Evolutionary conservation across 2,113 vertebrate species (phyloP).

Genomic region (Psilopsiagon aymara): DNA sequence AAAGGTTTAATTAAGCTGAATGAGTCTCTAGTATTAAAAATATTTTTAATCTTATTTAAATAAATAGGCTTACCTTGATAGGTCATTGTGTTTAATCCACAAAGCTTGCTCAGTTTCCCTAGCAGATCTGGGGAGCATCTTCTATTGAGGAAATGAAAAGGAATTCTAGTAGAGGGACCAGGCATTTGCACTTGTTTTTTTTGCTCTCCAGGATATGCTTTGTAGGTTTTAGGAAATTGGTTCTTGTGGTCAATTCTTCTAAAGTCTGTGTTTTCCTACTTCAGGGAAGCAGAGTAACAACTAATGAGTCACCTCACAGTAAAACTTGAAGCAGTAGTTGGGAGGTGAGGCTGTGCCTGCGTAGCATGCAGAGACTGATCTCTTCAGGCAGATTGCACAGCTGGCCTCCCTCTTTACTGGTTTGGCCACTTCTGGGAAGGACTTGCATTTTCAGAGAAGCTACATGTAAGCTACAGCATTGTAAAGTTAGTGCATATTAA

Average conservation of each 20-base stretch:
- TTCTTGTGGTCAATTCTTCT: not conserved
- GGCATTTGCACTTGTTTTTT: rapidly evolving
- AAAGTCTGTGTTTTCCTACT: not conserved
- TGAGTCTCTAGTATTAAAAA: not conserved
- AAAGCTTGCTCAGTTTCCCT: not conserved
- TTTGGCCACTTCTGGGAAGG: not conserved
- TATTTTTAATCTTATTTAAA: not conserved
- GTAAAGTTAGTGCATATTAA: not conserved
- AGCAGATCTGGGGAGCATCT: not conserved
- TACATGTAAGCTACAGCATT: not conserved
- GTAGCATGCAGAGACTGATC: not conserved
- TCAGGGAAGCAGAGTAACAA: not conserved
- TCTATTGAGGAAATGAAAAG: not conserved
- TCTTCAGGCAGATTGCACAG: not conserved
- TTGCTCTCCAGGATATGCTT: not conserved
- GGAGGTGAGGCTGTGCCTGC: not conserved
- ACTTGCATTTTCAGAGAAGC: not conserved
- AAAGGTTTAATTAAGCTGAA: not conserved
- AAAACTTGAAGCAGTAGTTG: not conserved
- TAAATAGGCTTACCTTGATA: not conserved
- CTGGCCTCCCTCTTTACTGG: rapidly evolving
- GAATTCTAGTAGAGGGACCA: not conserved
- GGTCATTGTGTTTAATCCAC: not conserved
- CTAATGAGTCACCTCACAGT: not conserved
- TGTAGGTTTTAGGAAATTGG: not conserved